Evolutionary conservation across 2,113 vertebrate genomes (phyloP).

Genomic region (Murina feae): DNA sequence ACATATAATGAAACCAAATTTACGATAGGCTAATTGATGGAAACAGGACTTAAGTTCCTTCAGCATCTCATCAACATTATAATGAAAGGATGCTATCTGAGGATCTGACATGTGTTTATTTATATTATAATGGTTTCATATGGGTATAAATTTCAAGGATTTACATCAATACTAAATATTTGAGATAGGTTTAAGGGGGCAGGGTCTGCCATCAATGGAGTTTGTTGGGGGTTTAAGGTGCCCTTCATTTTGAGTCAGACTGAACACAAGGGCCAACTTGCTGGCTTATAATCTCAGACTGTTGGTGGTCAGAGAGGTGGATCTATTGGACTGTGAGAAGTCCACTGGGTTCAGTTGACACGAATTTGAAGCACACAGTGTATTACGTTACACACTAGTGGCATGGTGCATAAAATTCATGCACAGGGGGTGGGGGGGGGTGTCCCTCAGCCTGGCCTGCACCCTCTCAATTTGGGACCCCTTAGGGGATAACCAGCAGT

Average conservation of each 20-base stretch:
- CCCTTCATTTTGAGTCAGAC: neutral
- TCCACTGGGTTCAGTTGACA: slow-evolving; percentile 31
- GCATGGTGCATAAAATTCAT: too few relatives aligned
- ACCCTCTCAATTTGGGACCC: too few relatives aligned
- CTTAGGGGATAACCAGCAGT: too few relatives aligned
- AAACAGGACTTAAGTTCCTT: neutral
- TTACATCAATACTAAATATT: neutral
- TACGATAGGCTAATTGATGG: neutral
- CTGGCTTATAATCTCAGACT: neutral
- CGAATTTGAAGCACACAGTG: neutral
- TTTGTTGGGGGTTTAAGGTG: neutral
- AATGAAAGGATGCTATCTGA: neutral
- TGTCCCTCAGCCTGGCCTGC: too few relatives aligned
- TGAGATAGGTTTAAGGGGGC: neutral
- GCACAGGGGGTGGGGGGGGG: too few relatives aligned
- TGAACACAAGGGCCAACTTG: too few relatives aligned
- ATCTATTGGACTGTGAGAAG: neutral
- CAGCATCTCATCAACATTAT: neutral
- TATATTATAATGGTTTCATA: neutral
- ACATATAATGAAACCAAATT: neutral
- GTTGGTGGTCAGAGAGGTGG: neutral
- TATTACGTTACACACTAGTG: neutral
- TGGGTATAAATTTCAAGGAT: neutral
- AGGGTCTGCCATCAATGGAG: neutral
- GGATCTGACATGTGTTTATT: neutral